Evolutionary conservation across 2,888 invertebrate species (phyloP).

Genomic region (Dynastes grantii): DNA sequence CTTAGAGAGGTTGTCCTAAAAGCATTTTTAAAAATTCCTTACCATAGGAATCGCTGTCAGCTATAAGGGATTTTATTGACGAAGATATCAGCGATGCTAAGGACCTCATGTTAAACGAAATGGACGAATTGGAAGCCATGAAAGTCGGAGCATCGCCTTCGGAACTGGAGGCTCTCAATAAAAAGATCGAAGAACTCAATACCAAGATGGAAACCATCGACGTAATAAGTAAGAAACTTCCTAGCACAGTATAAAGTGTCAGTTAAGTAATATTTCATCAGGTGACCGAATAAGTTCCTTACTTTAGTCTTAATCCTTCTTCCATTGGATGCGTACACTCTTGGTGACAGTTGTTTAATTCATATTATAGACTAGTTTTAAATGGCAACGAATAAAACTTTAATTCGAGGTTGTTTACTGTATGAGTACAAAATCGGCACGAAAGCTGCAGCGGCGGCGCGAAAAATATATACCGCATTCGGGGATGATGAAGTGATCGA

Average conservation of each 20-base stretch:
- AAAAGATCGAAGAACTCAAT: conserved; percentile 57
- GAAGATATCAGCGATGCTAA: conserved; percentile 29
- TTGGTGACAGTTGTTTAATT: too few species aligned
- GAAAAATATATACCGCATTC: too few species aligned
- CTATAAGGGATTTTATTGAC: conserved; percentile 2
- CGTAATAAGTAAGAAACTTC: conserved; percentile 33
- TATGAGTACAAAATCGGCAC: too few species aligned
- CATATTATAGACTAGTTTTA: too few species aligned
- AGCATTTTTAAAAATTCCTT: neutral
- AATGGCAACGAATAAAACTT: too few species aligned
- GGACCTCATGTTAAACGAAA: conserved; percentile 47
- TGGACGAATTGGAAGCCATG: conserved; percentile 60
- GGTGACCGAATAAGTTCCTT: too few species aligned
- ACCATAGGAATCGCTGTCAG: conserved; percentile 22
- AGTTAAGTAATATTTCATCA: too few species aligned
- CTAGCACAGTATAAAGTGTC: neutral
- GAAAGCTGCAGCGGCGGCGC: too few species aligned
- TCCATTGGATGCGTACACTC: too few species aligned
- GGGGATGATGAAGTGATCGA: too few species aligned
- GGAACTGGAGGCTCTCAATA: conserved; percentile 57
- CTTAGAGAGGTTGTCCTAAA: neutral
- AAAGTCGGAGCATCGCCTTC: conserved; percentile 58
- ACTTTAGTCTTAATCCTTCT: too few species aligned
- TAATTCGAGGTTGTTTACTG: too few species aligned
- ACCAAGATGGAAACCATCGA: conserved; percentile 56